Base-by-base conservation (phyloP, 1,140 invertebrate genomes). In the Caenorhabditis remanei region DNA sequence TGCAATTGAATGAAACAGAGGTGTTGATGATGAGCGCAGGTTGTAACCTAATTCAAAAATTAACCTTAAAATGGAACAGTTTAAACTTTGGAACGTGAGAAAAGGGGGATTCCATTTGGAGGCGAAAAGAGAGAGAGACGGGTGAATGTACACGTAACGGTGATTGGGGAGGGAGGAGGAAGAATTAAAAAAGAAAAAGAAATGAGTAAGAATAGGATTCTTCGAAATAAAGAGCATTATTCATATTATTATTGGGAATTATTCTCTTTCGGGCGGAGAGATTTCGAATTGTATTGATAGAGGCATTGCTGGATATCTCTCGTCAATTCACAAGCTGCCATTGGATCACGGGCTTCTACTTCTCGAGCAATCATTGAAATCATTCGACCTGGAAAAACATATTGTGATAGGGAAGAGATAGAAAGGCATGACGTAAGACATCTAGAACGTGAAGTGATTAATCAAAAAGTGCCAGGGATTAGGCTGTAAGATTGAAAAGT, bases 291-390 rank as follows among this genome's bases (percentile, higher is more conserved):
- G 67, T 46, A 46, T 48, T 71, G 4, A 41, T 46, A 46, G 4
- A 71, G 46, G 16, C 13, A 11, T 0, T 43, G 1, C 9, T 43
- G 40, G 5, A 71, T 41, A 71, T 43, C 67, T 46, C 19, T 16
- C 5, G 19, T 46, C 9, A 43, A 2, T 1, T 71, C 67, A 48
- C 41, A 43, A n/a, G 41, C 67, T n/a, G 16, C 46, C n/a, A 46
- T n/a, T 19, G 67, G 67, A 71, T 71, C 67, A 48, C 67, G 67
- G 11, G 41, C 24, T 32, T 71, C 67, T 9, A 71, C 19, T 71
- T 71, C 67, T 19, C 67, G 67, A 48, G 67, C 67, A 14, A 46
- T 19, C 19, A 46, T 46, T 14, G 41, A 11, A n/a, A 71, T 71
- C 41, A 71, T 13, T 43, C 41, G 41, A 19, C 67, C 67, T 71